Conservation (phyloP, 1,140 invertebrate species). For the Drosophila kurseongensis region DNA sequence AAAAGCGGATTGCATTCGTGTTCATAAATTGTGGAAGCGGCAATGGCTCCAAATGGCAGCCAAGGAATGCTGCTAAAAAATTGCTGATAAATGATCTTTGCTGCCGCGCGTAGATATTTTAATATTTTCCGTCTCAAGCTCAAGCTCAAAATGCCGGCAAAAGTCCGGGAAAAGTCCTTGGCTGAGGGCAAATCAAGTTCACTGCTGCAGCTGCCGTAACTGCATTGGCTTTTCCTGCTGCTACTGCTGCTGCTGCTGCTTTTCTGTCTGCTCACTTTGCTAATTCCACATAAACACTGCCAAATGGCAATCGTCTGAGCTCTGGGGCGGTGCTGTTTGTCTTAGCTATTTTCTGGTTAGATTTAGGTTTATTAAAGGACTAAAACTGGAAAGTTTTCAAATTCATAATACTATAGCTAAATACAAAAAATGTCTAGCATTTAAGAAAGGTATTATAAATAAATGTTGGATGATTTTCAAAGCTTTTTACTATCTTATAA, state of each 20-base stretch:
- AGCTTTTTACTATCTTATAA: too few relatives aligned
- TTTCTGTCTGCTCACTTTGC: slow-evolving; percentile 50
- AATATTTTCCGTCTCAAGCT: slow-evolving; percentile 74
- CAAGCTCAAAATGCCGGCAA: slow-evolving; percentile 30
- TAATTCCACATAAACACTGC: slow-evolving; percentile 63
- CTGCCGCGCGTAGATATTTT: slow-evolving; percentile 75
- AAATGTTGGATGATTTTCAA: too few relatives aligned
- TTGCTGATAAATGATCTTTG: slow-evolving; percentile 80
- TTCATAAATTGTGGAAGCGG: slow-evolving; percentile 71
- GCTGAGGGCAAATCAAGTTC: slow-evolving; percentile 84
- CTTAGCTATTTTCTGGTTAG: slow-evolving; percentile 3
- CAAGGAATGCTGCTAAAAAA: slow-evolving; percentile 71
- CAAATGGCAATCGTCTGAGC: slow-evolving; percentile 43
- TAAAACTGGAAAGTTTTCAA: neutral
- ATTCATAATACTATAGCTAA: too few relatives aligned
- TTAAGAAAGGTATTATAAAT: neutral
- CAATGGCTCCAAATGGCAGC: slow-evolving; percentile 35
- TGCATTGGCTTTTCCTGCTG: slow-evolving; percentile 24
- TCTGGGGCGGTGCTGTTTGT: slow-evolving; percentile 3
- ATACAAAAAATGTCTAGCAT: neutral
- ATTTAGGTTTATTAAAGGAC: neutral
- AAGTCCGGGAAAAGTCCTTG: slow-evolving; percentile 70
- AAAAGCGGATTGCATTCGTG: slow-evolving; percentile 63
- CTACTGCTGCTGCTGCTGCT: slow-evolving; percentile 4
- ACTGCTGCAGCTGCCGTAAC: slow-evolving; percentile 44